phyloP scores from a whole-genome alignment of 2,113 vertebrate genomes.

The Epinephelus cyanopodus region DNA sequence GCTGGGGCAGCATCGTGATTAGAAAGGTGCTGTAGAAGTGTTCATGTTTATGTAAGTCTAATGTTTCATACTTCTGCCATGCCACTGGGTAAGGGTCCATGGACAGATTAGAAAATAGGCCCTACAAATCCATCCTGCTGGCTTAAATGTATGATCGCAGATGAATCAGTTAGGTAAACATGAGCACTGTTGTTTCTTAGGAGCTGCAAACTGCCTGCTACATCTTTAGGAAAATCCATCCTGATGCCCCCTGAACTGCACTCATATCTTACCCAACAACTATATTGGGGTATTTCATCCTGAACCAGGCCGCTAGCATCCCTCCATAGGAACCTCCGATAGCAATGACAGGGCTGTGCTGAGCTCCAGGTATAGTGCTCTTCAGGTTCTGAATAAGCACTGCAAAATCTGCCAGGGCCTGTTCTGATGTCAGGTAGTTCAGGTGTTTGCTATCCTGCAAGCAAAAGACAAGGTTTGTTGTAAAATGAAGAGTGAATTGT shows the following conservation, averaged over 20 bases:
- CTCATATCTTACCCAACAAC: slow-evolving; percentile 90
- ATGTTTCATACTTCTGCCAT: not conserved
- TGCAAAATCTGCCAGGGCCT: slow-evolving; percentile 95
- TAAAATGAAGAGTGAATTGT: not conserved
- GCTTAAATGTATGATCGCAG: not conserved
- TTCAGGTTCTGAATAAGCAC: slow-evolving; percentile 89
- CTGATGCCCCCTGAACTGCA: not conserved
- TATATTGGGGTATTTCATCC: slow-evolving; percentile 96
- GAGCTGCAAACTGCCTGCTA: not conserved
- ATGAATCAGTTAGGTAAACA: not conserved
- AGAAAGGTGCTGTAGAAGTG: not conserved
- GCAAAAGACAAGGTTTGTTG: not conserved
- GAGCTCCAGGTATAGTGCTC: slow-evolving; percentile 78
- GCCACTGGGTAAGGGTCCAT: not conserved
- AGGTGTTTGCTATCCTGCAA: slow-evolving; percentile 91
- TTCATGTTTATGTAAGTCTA: no score
- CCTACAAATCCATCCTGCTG: not conserved
- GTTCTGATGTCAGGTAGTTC: slow-evolving; percentile 96
- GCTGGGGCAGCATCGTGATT: not conserved
- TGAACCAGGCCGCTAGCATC: slow-evolving; percentile 96
- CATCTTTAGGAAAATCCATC: not conserved
- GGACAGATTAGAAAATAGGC: not conserved
- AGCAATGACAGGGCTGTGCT: slow-evolving; percentile 90
- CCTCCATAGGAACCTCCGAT: slow-evolving; percentile 97
- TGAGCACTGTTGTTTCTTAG: not conserved